Conservation (phyloP, 1,140 invertebrate genomes). For the Artemia franciscana region DNA sequence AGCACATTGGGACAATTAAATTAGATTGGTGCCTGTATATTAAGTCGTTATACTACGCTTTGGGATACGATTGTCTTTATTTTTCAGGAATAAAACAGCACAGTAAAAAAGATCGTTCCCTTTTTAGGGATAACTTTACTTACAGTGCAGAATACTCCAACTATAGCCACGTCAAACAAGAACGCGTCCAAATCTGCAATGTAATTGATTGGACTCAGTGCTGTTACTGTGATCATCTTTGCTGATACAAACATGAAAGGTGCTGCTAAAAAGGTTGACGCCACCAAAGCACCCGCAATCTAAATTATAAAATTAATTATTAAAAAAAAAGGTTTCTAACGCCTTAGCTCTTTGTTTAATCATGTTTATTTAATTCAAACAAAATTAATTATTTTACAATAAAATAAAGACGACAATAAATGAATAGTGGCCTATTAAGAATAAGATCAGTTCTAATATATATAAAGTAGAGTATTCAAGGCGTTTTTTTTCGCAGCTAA, state of each 20-base stretch:
- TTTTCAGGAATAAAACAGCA: no score
- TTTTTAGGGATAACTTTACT: no score
- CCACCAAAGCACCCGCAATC: constrained; percentile 75
- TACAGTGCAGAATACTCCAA: constrained; percentile 41
- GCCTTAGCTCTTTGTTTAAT: background rate
- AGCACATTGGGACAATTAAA: no score
- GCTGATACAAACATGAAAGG: constrained; percentile 86
- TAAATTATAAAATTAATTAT: constrained; percentile 19
- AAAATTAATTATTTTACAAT: constrained; percentile 6
- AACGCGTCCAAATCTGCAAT: constrained; percentile 47
- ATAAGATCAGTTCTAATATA: no score
- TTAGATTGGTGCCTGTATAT: no score
- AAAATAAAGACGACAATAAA: constrained; percentile 6
- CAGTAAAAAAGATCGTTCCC: no score
- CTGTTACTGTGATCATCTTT: constrained; percentile 59
- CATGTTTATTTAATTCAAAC: constrained; percentile 4
- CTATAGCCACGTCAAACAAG: constrained; percentile 55
- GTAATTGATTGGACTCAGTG: constrained; percentile 36
- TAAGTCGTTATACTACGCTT: no score
- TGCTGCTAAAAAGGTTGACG: constrained; percentile 75
- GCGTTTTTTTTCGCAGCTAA: no score
- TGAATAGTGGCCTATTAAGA: no score
- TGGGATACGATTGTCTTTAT: no score
- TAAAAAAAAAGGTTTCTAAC: constrained; percentile 4
- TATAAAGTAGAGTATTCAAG: no score